Conservation (phyloP, 2,113 vertebrate species). For the Prolemur simus region DNA sequence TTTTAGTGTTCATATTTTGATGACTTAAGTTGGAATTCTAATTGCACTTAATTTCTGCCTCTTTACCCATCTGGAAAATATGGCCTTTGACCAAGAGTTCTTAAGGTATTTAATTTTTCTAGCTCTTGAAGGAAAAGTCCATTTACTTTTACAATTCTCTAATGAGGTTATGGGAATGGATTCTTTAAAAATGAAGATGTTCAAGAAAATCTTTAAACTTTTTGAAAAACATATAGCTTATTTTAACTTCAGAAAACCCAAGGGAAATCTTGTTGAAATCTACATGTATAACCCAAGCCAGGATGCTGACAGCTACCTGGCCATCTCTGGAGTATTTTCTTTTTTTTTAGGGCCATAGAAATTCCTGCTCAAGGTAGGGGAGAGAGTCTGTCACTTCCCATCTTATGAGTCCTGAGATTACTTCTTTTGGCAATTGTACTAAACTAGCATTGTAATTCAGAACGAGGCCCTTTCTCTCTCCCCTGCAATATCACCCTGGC, state of each 20-base stretch:
- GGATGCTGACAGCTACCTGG: not conserved
- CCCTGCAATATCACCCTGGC: not conserved
- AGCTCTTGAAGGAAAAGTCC: not conserved
- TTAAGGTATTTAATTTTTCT: not conserved
- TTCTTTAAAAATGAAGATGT: conserved; percentile 34
- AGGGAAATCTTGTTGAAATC: conserved; percentile 41
- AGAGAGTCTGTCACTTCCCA: not conserved
- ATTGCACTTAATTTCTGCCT: conserved; percentile 37
- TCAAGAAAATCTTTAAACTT: conserved; percentile 9
- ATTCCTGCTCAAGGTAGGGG: not conserved
- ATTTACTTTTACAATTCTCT: not conserved
- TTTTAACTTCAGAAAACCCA: not conserved
- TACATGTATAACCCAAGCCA: not conserved
- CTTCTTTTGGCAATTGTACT: not conserved
- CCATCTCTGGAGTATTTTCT: not conserved
- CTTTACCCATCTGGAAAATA: conserved; percentile 5
- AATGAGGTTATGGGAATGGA: not conserved
- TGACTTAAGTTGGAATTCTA: conserved; percentile 25
- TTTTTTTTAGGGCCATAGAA: not conserved
- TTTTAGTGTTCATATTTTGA: not conserved
- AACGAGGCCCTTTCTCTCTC: not conserved
- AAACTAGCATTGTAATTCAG: not conserved
- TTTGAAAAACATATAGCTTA: not conserved
- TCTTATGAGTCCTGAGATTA: not conserved
- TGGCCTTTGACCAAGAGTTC: not conserved